A percentile compares a stretch with the other conserved stretches of the same genome.
Conservation (phyloP, 2,888 invertebrate genomes). For the Parnassius apollo region DNA sequence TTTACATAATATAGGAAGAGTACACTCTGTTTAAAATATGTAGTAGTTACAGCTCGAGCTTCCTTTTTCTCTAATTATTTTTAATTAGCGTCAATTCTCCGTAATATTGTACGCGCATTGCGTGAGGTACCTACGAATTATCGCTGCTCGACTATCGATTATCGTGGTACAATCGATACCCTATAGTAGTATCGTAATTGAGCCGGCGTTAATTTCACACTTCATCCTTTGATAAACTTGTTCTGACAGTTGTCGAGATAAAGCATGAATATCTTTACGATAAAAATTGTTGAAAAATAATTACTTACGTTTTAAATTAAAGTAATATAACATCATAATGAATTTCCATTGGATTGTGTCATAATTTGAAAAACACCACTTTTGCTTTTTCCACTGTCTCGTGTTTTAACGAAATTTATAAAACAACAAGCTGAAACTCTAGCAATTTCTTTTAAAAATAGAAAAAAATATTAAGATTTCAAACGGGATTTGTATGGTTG, state of each 20-base stretch:
- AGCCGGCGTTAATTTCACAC: slow-evolving; percentile 44
- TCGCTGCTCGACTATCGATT: slow-evolving; percentile 32
- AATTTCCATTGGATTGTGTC: too few species aligned
- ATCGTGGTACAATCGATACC: slow-evolving; percentile 34
- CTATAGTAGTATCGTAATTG: slow-evolving; percentile 39
- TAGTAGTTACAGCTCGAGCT: too few species aligned
- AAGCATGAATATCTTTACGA: background rate
- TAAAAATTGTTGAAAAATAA: too few species aligned
- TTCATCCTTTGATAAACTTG: slow-evolving; percentile 29
- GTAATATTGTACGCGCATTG: slow-evolving; percentile 4
- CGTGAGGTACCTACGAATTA: slow-evolving; percentile 21
- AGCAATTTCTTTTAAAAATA: slow-evolving; percentile 19
- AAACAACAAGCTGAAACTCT: background rate
- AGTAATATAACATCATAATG: too few species aligned
- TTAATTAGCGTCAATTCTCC: slow-evolving; percentile 15
- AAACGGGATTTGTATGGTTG: slow-evolving; percentile 44
- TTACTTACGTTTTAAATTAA: too few species aligned
- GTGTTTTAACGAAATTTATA: too few species aligned
- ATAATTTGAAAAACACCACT: too few species aligned
- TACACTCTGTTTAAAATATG: too few species aligned
- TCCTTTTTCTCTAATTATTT: background rate
- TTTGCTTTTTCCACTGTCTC: too few species aligned
- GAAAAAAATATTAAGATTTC: slow-evolving; percentile 35
- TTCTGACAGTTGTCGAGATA: slow-evolving; percentile 17
- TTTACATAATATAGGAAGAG: too few species aligned